Base-by-base conservation (phyloP, 2,113 vertebrate species). In the Campylorhamphus procurvoides region DNA sequence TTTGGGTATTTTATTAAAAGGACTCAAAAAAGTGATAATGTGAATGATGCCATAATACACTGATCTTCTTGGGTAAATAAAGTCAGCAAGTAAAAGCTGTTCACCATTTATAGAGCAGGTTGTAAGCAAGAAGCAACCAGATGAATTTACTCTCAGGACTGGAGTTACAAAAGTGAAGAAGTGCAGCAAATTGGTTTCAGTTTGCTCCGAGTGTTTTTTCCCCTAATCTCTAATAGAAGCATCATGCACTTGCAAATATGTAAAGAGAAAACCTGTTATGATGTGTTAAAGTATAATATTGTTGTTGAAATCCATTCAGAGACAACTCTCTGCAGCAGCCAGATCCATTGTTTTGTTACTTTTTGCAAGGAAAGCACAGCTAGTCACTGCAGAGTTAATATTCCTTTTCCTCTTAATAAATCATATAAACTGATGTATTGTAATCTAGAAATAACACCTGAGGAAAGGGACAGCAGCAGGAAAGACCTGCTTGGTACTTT, bases 1-100 rank as follows among this genome's bases (percentile, higher is more conserved):
- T 1, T 1, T 47, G 62, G 24, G 15, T 56, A 31, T 77, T 95
- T 97, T 96, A 89, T 80, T 77, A 91, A 76, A 93, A 94, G 29
- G 40, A n/a, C 40, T 71, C 92, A 47, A 71, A 80, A 84, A 84
- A 47, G 37, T 10, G 1, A 47, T 47, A n/a, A 87, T 69, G 33
- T 90, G 58, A 90, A 56, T 84, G 74, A 56, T 59, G 12, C 29
- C 25, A 24, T 31, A 42, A 59, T 66, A 47, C 11, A 46, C 2
- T 46, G 18, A n/a, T 73, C 27, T 76, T 63, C 50, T 49, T 63
- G 67, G 89, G 10, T 58, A 80, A 82, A 81, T 64, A 47, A 60
- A 53, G 18, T 58, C 46, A 88, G 14, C 8, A 88, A 59, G 84
- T 49, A 67, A 78, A 69, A 75, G 12, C 17, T 56, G 46, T 53